Conservation (phyloP, 2,888 invertebrate genomes). For the Pyrgus malvae region DNA sequence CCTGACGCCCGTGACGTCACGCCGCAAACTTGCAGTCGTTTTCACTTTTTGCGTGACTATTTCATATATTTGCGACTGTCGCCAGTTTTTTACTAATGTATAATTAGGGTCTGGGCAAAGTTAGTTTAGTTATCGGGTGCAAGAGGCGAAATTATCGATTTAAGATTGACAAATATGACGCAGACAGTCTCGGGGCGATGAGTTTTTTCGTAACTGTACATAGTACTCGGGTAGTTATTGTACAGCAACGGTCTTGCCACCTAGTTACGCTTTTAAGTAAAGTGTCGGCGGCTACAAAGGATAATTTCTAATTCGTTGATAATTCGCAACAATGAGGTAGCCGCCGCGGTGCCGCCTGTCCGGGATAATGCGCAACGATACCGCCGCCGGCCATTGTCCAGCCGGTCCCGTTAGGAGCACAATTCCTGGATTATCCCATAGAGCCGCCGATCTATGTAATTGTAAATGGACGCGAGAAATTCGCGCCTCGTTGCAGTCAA, state of each 20-base stretch:
- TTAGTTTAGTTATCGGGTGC: constrained; percentile 63
- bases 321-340: constrained; percentile 72
- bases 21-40: constrained; percentile 59
- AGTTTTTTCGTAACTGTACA: no score
- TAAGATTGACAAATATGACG: constrained; percentile 47
- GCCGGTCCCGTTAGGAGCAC: constrained; percentile 67
- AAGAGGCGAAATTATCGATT: constrained; percentile 51
- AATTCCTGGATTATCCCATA: constrained; percentile 73
- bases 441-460: constrained; percentile 57
- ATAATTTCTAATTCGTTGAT: constrained; percentile 72
- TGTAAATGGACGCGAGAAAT: constrained; percentile 64
- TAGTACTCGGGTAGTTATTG: constrained; percentile 38
- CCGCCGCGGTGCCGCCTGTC: constrained; percentile 58
- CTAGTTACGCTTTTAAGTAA: constrained; percentile 72
- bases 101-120: constrained; percentile 71
- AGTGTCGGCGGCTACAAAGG: constrained; percentile 57
- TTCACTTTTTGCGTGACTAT: constrained; percentile 69
- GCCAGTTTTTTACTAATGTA: constrained; percentile 73
- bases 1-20: constrained; percentile 79
- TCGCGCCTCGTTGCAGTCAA: constrained; percentile 76
- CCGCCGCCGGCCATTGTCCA: constrained; percentile 63
- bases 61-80: constrained; percentile 76
- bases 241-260: constrained; percentile 64
- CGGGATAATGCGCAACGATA: constrained; percentile 75
- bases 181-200: constrained; percentile 31